Conservation (phyloP, 2,113 vertebrate species). For the Sphaerodactylus townsendi region DNA sequence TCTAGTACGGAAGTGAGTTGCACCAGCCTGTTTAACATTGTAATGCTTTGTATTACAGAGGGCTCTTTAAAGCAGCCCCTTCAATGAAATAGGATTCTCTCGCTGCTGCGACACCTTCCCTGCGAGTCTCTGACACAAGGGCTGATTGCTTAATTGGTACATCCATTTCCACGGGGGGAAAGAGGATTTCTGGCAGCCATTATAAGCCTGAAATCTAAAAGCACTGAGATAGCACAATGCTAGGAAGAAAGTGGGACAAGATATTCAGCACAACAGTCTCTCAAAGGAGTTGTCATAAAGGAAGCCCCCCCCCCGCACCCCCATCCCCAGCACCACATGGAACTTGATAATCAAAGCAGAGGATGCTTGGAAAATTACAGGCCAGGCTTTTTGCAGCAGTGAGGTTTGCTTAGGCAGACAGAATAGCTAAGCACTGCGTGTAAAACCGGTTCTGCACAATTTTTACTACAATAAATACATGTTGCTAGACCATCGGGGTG, state of each 20-base stretch:
- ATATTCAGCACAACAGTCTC: background rate
- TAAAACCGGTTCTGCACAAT: background rate
- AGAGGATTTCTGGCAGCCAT: background rate
- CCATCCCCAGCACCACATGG: no score
- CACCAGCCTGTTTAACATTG: background rate
- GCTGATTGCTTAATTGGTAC: constrained; percentile 5
- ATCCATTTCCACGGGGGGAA: background rate
- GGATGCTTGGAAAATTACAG: background rate
- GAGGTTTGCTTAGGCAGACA: background rate
- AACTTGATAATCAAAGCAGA: background rate
- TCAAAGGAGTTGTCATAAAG: background rate
- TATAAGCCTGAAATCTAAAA: background rate
- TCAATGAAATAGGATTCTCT: background rate
- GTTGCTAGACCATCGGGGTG: no score
- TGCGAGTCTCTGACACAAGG: rapidly evolving
- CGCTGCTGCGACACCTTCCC: background rate
- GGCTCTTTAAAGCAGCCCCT: constrained; percentile 25
- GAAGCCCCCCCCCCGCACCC: background rate
- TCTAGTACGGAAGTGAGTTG: background rate
- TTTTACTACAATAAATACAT: background rate
- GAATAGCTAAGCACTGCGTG: background rate
- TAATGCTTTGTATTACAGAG: background rate
- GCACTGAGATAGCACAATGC: background rate
- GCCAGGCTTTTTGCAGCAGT: background rate
- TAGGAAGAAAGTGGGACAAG: background rate